Evolutionary conservation across 2,797 vertebrate genomes (phyloP).

Genomic region (Acropternis orthonyx): DNA sequence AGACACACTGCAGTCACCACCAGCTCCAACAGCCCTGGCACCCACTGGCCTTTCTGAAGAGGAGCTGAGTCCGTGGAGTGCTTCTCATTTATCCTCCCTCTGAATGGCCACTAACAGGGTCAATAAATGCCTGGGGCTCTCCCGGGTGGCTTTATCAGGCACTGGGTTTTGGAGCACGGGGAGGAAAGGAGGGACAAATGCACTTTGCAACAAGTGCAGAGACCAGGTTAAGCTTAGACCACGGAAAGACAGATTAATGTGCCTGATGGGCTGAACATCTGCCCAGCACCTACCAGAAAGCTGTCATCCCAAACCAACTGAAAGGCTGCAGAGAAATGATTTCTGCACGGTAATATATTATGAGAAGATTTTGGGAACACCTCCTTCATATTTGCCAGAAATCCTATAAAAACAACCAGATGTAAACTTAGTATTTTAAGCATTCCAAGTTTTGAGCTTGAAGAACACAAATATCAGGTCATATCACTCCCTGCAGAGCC

Average conservation of each 20-base stretch:
- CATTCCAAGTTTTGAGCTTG: background rate
- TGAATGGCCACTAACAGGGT: background rate
- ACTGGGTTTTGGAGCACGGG: background rate
- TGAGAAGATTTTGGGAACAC: background rate
- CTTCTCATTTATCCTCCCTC: background rate
- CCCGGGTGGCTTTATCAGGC: background rate
- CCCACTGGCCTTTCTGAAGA: accelerated
- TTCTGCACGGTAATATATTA: background rate
- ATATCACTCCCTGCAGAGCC: background rate
- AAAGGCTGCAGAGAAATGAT: background rate
- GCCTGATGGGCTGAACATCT: background rate
- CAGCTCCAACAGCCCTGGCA: background rate
- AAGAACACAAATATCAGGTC: background rate
- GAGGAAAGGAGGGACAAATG: background rate
- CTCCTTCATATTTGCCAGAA: background rate
- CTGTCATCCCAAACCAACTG: background rate
- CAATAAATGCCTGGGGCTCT: background rate
- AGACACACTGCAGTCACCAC: background rate
- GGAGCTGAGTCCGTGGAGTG: accelerated
- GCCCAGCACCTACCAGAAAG: background rate
- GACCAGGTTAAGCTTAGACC: background rate
- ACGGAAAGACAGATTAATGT: background rate
- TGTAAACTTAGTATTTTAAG: background rate
- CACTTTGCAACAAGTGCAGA: background rate
- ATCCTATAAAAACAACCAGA: background rate